phyloP scores from a whole-genome alignment of 2,113 vertebrate genomes.

The Electrona antarctica region DNA sequence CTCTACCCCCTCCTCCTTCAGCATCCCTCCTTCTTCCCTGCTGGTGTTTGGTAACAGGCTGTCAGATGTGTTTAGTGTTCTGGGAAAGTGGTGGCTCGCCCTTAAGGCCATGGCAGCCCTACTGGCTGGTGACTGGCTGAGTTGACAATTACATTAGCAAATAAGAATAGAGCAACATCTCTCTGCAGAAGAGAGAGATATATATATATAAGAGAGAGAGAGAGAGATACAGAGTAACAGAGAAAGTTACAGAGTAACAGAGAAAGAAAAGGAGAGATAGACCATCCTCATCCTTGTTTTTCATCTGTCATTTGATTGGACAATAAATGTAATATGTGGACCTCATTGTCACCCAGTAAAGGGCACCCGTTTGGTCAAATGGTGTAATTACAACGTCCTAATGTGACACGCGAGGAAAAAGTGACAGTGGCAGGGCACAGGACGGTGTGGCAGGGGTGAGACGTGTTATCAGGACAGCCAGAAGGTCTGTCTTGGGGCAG shows the following conservation, averaged over 20 bases:
- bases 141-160: conserved; percentile 47
- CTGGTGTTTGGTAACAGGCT: conserved; percentile 51
- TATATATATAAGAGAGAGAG: neutral
- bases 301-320: conserved; percentile 39
- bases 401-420: conserved; percentile 37
- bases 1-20: neutral
- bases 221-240: neutral
- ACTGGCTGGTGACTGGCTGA: conserved; percentile 25
- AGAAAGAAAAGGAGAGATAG: neutral
- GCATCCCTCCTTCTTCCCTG: conserved; percentile 4
- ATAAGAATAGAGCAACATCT: conserved; percentile 25
- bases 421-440: neutral
- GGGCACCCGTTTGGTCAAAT: conserved; percentile 50
- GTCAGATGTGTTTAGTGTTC: conserved; percentile 63
- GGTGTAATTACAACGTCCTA: conserved; percentile 42
- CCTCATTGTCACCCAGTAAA: conserved; percentile 32
- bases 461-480: neutral
- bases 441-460: neutral
- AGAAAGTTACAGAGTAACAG: no score
- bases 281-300: neutral
- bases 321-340: conserved; percentile 56
- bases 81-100: conserved; percentile 35
- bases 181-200: neutral
- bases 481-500: conserved; percentile 5
- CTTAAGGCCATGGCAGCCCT: neutral